Conservation (phyloP, 2,797 vertebrate species). For the Sebastes wilsoni region DNA sequence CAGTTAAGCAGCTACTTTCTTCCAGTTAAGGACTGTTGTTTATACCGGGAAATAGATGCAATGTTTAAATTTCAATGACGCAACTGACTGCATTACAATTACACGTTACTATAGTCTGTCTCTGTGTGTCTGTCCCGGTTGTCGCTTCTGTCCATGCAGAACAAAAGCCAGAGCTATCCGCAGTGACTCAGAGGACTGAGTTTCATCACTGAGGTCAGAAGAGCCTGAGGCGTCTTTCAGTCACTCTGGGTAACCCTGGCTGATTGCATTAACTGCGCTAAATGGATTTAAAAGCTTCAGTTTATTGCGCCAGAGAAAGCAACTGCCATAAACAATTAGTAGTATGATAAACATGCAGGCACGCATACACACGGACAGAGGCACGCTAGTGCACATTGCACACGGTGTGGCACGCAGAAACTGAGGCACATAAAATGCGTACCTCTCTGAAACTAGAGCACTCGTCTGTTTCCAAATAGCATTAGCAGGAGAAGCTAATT, state of each 20-base stretch:
- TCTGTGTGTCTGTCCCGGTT: slow-evolving; percentile 11
- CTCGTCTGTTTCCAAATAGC: slow-evolving; percentile 53
- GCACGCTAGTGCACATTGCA: not conserved
- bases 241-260: slow-evolving; percentile 48
- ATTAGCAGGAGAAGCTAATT: slow-evolving; percentile 59
- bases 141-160: slow-evolving; percentile 14
- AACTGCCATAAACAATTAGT: slow-evolving; percentile 70
- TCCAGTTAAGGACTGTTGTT: not conserved
- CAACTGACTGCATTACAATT: not conserved
- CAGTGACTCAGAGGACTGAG: slow-evolving; percentile 47
- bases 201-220: slow-evolving; percentile 60
- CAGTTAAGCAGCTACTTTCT: not conserved
- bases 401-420: not conserved
- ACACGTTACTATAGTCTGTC: not conserved
- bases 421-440: not conserved
- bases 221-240: slow-evolving; percentile 43
- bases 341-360: slow-evolving; percentile 58
- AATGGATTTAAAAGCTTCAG: slow-evolving; percentile 72
- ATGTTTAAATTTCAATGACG: not conserved
- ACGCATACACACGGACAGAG: slow-evolving; percentile 2
- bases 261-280: slow-evolving; percentile 70
- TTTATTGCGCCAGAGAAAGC: slow-evolving; percentile 69
- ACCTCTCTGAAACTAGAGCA: slow-evolving; percentile 51
- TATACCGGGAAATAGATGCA: not conserved
- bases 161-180: slow-evolving; percentile 41